A percentile compares a stretch with the other conserved stretches of the same genome.
Conservation (phyloP, 1,140 invertebrate species). For the Cotesia glomerata region DNA sequence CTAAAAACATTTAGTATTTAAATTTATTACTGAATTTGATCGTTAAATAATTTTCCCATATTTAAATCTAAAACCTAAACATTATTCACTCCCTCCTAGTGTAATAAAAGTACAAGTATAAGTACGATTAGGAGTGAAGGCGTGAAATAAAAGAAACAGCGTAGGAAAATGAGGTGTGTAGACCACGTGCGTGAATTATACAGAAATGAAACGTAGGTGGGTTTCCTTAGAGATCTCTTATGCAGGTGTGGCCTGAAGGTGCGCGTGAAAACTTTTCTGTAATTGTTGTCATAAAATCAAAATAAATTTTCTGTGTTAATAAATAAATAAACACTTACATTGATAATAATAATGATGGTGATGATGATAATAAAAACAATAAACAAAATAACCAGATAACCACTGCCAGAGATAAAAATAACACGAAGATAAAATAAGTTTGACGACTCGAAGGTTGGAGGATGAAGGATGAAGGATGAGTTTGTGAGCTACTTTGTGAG, state of each 20-base stretch:
- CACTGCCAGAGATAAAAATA: too few relatives aligned
- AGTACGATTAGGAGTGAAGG: conserved; percentile 5
- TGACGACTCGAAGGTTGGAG: background rate
- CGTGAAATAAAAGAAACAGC: conserved; percentile 38
- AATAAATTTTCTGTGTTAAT: background rate
- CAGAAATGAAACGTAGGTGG: conserved; percentile 11
- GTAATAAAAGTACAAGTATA: background rate
- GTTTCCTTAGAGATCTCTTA: conserved; percentile 34
- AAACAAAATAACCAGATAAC: background rate
- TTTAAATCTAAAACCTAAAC: too few relatives aligned
- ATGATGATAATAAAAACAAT: background rate
- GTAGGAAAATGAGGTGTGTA: conserved; percentile 50
- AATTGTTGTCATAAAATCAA: conserved; percentile 12
- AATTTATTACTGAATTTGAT: too few relatives aligned
- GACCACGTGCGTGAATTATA: conserved; percentile 17
- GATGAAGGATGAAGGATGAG: background rate
- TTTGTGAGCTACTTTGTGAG: background rate
- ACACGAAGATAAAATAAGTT: background rate
- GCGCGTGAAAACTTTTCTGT: conserved; percentile 28
- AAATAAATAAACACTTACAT: background rate
- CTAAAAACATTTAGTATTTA: too few relatives aligned
- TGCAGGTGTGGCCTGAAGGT: conserved; percentile 44
- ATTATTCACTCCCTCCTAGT: too few relatives aligned
- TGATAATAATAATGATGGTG: background rate
- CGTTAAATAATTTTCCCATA: too few relatives aligned